Evolutionary conservation across 2,888 invertebrate genomes (phyloP).

Genomic region (Limnephilus lunatus): DNA sequence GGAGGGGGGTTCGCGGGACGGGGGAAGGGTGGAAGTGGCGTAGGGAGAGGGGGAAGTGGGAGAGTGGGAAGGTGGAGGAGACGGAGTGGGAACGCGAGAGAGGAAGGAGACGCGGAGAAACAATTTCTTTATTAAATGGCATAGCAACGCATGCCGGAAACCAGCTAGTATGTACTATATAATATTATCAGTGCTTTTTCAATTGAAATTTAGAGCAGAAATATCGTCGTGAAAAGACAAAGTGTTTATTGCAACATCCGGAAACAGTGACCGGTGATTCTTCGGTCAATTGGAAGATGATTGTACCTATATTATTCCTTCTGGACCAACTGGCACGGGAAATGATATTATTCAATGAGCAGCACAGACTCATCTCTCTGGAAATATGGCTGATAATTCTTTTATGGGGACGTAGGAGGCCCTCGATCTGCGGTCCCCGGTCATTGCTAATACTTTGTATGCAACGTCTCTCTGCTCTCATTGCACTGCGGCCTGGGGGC

Average conservation of each 20-base stretch:
- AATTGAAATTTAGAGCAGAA: neutral
- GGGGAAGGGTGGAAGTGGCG: too few relatives aligned
- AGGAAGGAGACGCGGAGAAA: too few relatives aligned
- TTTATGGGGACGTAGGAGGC: constrained; percentile 14
- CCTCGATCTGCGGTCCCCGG: neutral
- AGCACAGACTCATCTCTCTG: neutral
- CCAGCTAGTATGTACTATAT: too few relatives aligned
- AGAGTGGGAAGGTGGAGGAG: too few relatives aligned
- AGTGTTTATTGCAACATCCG: constrained; percentile 31
- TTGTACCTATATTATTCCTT: constrained; percentile 43
- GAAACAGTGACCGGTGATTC: constrained; percentile 28
- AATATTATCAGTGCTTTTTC: too few relatives aligned
- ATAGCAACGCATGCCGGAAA: too few relatives aligned
- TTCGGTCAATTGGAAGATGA: constrained; percentile 19
- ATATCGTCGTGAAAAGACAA: neutral
- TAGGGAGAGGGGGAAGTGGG: too few relatives aligned
- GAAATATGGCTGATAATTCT: neutral
- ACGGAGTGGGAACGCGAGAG: too few relatives aligned
- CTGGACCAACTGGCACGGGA: constrained; percentile 25
- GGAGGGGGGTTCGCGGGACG: too few relatives aligned
- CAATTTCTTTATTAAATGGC: too few relatives aligned
- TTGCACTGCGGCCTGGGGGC: neutral
- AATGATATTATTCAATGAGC: constrained; percentile 42
- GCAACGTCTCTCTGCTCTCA: neutral
- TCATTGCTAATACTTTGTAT: neutral